Evolutionary conservation across 2,113 vertebrate species (phyloP).

Genomic region (Symphodus melops): DNA sequence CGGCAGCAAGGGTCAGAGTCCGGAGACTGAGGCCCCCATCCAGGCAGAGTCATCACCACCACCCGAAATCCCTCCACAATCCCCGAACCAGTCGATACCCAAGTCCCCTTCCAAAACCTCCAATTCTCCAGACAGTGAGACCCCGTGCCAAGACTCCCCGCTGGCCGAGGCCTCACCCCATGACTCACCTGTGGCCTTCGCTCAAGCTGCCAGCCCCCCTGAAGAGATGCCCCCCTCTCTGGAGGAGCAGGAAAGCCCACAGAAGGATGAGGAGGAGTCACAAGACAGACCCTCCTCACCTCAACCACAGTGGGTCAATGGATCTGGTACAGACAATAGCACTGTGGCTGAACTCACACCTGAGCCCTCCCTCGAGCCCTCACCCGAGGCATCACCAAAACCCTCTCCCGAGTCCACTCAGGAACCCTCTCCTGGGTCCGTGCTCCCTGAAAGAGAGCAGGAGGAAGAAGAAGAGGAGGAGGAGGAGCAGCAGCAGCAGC

Average conservation of each 20-base stretch:
- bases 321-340: conserved; percentile 88
- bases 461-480: conserved; percentile 76
- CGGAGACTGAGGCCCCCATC: conserved; percentile 17
- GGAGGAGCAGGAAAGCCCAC: conserved; percentile 79
- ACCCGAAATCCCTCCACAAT: conserved; percentile 37
- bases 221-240: conserved; percentile 84
- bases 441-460: conserved; percentile 12
- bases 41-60: conserved; percentile 11
- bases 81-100: conserved; percentile 16
- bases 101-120: conserved; percentile 26
- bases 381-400: conserved; percentile 18
- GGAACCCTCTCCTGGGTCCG: conserved; percentile 21
- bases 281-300: conserved; percentile 41
- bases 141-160: conserved; percentile 37
- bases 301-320: conserved; percentile 86
- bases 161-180: conserved; percentile 68
- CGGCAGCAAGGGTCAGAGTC: conserved; percentile 48
- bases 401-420: conserved; percentile 25
- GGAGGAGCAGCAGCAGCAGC: conserved; percentile 78
- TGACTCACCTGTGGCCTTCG: conserved; percentile 87
- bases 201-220: conserved; percentile 86
- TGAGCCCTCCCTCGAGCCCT: conserved; percentile 42
- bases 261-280: conserved; percentile 53
- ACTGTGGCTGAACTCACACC: conserved; percentile 56
- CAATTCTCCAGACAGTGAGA: conserved; percentile 43